A percentile compares a stretch with the other conserved stretches of the same genome.
phyloP scores from a whole-genome alignment of 2,888 invertebrate species.

The Mylabris sibirica region DNA sequence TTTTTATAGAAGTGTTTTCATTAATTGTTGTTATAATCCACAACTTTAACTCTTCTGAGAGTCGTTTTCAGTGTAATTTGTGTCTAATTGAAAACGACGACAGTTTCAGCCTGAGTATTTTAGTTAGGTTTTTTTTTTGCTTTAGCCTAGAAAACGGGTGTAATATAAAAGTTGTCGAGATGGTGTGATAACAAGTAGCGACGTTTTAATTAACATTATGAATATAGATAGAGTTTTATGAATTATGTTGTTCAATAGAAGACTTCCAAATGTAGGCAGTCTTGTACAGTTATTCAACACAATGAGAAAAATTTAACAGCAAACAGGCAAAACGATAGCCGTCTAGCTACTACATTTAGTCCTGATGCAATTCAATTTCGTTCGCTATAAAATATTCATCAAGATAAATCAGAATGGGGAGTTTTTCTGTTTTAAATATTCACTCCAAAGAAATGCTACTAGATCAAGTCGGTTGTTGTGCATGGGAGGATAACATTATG shows the following conservation, averaged over 20 bases:
- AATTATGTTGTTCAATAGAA: slow-evolving; percentile 41
- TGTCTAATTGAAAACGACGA: slow-evolving; percentile 22
- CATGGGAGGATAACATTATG: slow-evolving; percentile 31
- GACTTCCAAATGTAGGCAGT: slow-evolving; percentile 30
- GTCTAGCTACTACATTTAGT: not conserved
- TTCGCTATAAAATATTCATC: slow-evolving; percentile 39
- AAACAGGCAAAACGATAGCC: not conserved
- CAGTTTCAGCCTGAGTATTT: slow-evolving; percentile 3
- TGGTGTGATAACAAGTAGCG: slow-evolving; percentile 40
- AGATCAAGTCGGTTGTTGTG: slow-evolving; percentile 32
- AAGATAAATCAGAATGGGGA: slow-evolving; percentile 40
- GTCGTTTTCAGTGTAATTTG: slow-evolving; percentile 2
- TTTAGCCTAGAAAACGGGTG: slow-evolving; percentile 8
- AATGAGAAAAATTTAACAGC: slow-evolving; percentile 17
- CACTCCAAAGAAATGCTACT: slow-evolving; percentile 32
- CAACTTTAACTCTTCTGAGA: too few relatives aligned
- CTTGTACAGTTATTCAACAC: slow-evolving; percentile 26
- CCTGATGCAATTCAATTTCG: slow-evolving; percentile 37
- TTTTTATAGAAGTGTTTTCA: too few relatives aligned
- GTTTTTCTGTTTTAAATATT: slow-evolving; percentile 37
- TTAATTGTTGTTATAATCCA: not conserved
- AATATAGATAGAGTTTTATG: slow-evolving; percentile 46
- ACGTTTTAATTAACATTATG: slow-evolving; percentile 48
- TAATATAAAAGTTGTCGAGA: slow-evolving; percentile 30
- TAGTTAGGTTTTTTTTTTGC: too few relatives aligned